Percentiles rank a stretch among this genome's conserved stretches.
phyloP scores from a whole-genome alignment of 2,797 vertebrate species.

The Sebastes variabilis region DNA sequence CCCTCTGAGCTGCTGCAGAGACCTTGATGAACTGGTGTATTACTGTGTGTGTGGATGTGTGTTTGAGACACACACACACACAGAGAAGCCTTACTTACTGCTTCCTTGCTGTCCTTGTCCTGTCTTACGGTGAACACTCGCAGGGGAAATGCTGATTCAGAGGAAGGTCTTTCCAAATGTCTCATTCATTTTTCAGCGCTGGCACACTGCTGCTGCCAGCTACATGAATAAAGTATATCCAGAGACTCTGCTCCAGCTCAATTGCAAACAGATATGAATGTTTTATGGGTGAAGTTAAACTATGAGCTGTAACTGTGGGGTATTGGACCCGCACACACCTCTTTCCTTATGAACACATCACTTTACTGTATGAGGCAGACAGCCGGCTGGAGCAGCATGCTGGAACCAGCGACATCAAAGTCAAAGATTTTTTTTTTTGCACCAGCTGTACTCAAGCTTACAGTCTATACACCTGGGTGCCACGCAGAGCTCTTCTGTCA shows the following conservation, averaged over 20 bases:
- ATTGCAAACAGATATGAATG: conserved; percentile 75
- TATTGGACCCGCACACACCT: conserved; percentile 13
- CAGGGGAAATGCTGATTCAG: conserved; percentile 61
- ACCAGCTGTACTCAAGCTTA: conserved; percentile 7
- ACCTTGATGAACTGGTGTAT: conserved; percentile 26
- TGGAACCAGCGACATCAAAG: conserved; percentile 26
- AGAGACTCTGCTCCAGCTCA: conserved; percentile 67
- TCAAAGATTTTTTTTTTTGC: conserved; percentile 5
- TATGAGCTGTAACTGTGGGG: conserved; percentile 49
- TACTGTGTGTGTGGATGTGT: background rate
- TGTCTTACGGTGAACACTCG: conserved; percentile 29
- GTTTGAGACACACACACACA: conserved; percentile 6
- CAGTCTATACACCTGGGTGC: conserved; percentile 19
- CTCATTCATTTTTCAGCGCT: conserved; percentile 79
- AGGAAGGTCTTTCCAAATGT: conserved; percentile 61
- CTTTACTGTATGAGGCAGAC: conserved; percentile 13
- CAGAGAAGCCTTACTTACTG: conserved; percentile 15
- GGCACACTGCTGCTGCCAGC: conserved; percentile 61
- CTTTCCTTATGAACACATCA: conserved; percentile 38
- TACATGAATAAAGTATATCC: conserved; percentile 76
- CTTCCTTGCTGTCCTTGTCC: conserved; percentile 35
- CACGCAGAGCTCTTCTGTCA: conserved; percentile 13
- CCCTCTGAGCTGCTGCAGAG: conserved; percentile 24
- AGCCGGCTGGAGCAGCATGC: conserved; percentile 4
- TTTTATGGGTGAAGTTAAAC: conserved; percentile 74